phyloP scores from a whole-genome alignment of 2,888 invertebrate species.

The Xestobium rufovillosum region DNA sequence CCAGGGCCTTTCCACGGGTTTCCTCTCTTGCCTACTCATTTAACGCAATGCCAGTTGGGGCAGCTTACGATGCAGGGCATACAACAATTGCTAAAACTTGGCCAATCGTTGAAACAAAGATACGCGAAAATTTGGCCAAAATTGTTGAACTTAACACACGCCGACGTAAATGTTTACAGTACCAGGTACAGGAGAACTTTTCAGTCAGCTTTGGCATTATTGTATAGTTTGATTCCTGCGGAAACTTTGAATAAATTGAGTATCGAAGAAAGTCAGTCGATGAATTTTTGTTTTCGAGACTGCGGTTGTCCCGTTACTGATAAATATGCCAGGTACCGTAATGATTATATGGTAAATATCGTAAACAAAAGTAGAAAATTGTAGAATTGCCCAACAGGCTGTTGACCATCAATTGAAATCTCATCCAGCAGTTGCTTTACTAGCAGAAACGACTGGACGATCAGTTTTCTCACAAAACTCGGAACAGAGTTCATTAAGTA shows the following conservation, averaged over 20 bases:
- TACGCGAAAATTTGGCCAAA: slow-evolving; percentile 47
- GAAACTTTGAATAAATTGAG: slow-evolving; percentile 59
- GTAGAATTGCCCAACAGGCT: slow-evolving; percentile 51
- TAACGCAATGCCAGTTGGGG: slow-evolving; percentile 70
- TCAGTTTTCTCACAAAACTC: slow-evolving; percentile 61
- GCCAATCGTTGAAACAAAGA: slow-evolving; percentile 55
- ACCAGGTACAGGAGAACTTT: slow-evolving; percentile 85
- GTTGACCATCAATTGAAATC: slow-evolving; percentile 59
- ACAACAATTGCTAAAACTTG: slow-evolving; percentile 73
- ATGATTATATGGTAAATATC: not conserved
- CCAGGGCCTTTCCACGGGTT: slow-evolving; percentile 80
- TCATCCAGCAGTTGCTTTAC: slow-evolving; percentile 65
- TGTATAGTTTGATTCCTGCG: slow-evolving; percentile 62
- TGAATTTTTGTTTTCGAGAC: slow-evolving; percentile 77
- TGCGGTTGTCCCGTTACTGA: slow-evolving; percentile 73
- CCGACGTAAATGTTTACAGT: slow-evolving; percentile 64
- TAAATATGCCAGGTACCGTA: slow-evolving; percentile 46
- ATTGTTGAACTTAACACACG: slow-evolving; percentile 43
- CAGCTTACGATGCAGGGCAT: slow-evolving; percentile 79
- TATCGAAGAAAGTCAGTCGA: slow-evolving; percentile 69
- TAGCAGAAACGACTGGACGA: slow-evolving; percentile 59
- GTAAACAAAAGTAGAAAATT: not conserved
- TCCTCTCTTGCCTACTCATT: slow-evolving; percentile 61
- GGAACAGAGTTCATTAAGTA: slow-evolving; percentile 45
- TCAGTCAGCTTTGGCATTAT: slow-evolving; percentile 77